These are phyloP conservation scores for Orthonyx spaldingii DNA, from an alignment of 2,113 vertebrate genomes.

Conservation along the genomic window DNA sequence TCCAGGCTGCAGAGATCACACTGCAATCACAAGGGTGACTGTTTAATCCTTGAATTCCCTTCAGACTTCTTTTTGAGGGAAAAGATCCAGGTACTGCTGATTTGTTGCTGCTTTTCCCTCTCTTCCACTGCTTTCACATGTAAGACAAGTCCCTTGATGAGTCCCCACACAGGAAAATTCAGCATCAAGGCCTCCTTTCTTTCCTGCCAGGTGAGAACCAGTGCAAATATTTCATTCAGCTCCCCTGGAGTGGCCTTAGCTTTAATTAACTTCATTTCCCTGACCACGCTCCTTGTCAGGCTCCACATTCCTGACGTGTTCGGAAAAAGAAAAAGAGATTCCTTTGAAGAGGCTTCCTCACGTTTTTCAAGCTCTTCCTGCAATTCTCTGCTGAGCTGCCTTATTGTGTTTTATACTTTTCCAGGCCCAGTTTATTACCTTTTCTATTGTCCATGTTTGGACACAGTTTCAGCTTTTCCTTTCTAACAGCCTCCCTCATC, in stretches of 20 bases:
- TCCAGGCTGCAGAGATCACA: neutral
- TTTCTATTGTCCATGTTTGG: neutral
- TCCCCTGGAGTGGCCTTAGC: neutral
- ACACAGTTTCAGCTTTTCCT: neutral
- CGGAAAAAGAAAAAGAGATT: neutral
- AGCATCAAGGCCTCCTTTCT: neutral
- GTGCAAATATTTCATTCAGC: neutral
- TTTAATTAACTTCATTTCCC: neutral
- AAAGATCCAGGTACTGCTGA: neutral
- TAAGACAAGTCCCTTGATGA: neutral
- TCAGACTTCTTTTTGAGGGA: rapidly evolving
- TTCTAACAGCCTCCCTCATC: neutral
- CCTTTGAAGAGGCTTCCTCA: neutral
- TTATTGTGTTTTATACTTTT: neutral
- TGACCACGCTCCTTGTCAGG: neutral
- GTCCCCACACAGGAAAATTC: neutral
- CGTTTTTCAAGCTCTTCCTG: neutral
- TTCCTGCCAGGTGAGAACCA: neutral
- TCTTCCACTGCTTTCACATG: neutral
- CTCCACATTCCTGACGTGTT: neutral
- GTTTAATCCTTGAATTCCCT: neutral
- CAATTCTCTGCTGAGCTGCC: neutral
- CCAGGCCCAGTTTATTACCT: neutral
- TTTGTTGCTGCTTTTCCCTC: neutral
- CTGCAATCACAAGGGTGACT: too few species aligned